phyloP scores from a whole-genome alignment of 2,113 vertebrate genomes.

The Poecile atricapillus region DNA sequence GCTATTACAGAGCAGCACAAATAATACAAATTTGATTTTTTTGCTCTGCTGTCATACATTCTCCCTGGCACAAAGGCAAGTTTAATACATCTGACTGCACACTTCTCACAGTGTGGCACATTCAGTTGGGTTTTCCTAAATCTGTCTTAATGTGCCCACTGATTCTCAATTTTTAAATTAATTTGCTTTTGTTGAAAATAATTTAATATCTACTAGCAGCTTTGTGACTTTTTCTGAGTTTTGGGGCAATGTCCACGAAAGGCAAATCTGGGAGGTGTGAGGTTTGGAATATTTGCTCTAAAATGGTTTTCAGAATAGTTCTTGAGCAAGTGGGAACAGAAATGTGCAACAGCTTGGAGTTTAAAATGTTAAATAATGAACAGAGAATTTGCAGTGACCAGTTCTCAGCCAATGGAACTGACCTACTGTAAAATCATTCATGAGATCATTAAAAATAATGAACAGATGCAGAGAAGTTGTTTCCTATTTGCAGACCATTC shows the following conservation, averaged over 20 bases:
- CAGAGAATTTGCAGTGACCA: not conserved
- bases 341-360: not conserved
- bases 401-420: not conserved
- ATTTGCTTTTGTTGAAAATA: not conserved
- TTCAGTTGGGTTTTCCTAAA: not conserved
- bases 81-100: not conserved
- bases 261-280: not conserved
- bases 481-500: not conserved
- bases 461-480: not conserved
- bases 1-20: conserved; percentile 29
- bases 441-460: not conserved
- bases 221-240: not conserved
- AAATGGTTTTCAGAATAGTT: not conserved
- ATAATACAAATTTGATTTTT: conserved; percentile 34
- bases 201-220: not conserved
- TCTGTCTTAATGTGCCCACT: not conserved
- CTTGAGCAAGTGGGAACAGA: not conserved
- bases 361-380: not conserved
- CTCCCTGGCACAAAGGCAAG: conserved; percentile 26
- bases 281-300: not conserved
- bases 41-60: conserved; percentile 30
- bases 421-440: not conserved
- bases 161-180: not conserved
- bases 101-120: not conserved
- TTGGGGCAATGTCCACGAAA: not conserved